Evolutionary conservation across 1,140 invertebrate genomes (phyloP), one percentile per base, ranked within the genome.

Genomic region (Zaprionus taronus): DNA sequence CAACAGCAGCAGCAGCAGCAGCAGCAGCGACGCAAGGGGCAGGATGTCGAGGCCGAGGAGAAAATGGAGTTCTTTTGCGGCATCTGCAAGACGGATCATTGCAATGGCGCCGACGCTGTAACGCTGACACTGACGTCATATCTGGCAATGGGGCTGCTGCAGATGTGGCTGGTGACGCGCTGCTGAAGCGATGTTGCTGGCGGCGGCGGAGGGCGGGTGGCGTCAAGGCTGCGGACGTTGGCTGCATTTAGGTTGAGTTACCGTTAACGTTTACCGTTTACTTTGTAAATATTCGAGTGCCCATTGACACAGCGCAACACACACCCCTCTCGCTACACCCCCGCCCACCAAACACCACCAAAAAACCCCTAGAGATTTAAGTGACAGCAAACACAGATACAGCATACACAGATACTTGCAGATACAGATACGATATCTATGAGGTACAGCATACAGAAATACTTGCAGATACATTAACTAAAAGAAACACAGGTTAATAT

Each of bases 241-340:
- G 77, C 81, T 90, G 84, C 84, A 89, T 89, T 89, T 89, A 89
- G 79, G 75, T 89, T 89, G 81, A 89, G 81, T 81, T 87, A 76
- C 75, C 64, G 65, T 87, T 86, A 70, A 76, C 77, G 70, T 77
- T 80, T 74, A 70, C 65, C 68, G 69, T 84, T 87, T 89, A 89
- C 85, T 89, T 89, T 90, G 84, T 90, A 89, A 89, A 89, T 89
- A 89, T 89, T 89, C 79, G 72, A 89, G 69, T 69, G 80, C 57
- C 69, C 71, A 63, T 64, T 57, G 56, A 57, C 44, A 36, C 64
- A 53, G 31, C 17, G 22, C 68, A 58, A 58, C 61, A 67, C 47
- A 63, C 55, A 38, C 61, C 34, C 31, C 49, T 47, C 55, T 22
- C 11, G 34, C 38, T 36, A 14, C 57, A 41, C 34, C 36, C 20